Percentiles rank a stretch among this genome's conserved stretches.
phyloP scores from a whole-genome alignment of 2,797 vertebrate genomes.

The Tamandua tetradactyla region DNA sequence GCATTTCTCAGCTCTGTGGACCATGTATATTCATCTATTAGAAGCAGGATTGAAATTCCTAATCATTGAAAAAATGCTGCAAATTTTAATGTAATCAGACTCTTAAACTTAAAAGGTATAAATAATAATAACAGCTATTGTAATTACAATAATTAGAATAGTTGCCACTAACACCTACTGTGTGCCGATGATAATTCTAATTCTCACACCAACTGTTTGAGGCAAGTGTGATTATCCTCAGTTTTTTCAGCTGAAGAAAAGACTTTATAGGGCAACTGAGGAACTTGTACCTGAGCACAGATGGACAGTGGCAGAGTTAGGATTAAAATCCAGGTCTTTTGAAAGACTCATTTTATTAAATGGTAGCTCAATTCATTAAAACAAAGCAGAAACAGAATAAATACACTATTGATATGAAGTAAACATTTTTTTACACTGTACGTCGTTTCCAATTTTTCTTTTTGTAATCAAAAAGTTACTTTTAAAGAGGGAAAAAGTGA shows the following conservation, averaged over 20 bases:
- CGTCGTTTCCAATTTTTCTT: not conserved
- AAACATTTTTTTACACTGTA: not conserved
- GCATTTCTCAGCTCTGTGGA: not conserved
- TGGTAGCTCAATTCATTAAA: not conserved
- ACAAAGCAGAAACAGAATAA: not conserved
- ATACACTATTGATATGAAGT: not conserved
- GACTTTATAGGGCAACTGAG: slow-evolving; percentile 1
- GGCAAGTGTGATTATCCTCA: not conserved
- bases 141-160: not conserved
- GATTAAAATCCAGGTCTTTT: not conserved
- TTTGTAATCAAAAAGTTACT: not conserved
- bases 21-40: not conserved
- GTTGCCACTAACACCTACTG: not conserved
- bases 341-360: not conserved
- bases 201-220: not conserved
- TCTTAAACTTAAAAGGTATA: not conserved
- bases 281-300: not conserved
- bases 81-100: not conserved
- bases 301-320: not conserved
- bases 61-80: not conserved
- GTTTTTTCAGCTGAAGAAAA: slow-evolving; percentile 55
- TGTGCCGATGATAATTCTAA: not conserved
- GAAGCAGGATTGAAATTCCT: not conserved
- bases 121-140: not conserved
- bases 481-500: not conserved